Conservation (phyloP, 1,140 invertebrate genomes). For the Venturia canescens region DNA sequence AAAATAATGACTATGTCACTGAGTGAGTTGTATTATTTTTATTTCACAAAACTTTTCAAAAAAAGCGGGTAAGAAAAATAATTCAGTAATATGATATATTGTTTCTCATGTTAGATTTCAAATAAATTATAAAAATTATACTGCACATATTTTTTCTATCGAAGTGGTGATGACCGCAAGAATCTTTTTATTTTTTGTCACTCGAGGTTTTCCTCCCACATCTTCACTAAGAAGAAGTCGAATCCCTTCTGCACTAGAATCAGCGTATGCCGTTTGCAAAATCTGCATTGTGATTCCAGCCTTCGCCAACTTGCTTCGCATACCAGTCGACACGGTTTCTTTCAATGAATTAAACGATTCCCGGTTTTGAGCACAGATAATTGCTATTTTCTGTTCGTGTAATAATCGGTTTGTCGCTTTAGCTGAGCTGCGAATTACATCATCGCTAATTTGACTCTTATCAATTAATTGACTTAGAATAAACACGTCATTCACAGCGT, state of each 20-base stretch:
- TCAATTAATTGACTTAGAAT: conserved; percentile 42
- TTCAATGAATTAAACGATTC: conserved; percentile 33
- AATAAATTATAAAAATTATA: too few species aligned
- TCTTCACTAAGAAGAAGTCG: conserved; percentile 37
- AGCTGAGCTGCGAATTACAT: conserved; percentile 1
- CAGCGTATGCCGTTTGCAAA: conserved; percentile 41
- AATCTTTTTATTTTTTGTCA: conserved; percentile 35
- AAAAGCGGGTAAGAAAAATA: too few species aligned
- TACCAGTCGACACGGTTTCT: conserved; percentile 39
- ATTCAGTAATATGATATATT: too few species aligned
- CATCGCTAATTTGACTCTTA: conserved; percentile 16
- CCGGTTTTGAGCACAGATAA: conserved; percentile 5
- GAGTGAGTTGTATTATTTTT: too few species aligned
- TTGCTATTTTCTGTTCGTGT: not conserved
- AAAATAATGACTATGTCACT: too few species aligned
- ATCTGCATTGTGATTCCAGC: conserved; percentile 34
- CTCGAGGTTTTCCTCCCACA: conserved; percentile 34
- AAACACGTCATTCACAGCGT: conserved; percentile 49
- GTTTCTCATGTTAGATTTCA: too few species aligned
- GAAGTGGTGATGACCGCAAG: not conserved
- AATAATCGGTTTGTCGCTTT: conserved; percentile 1
- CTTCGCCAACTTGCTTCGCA: conserved; percentile 44
- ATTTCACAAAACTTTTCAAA: too few species aligned
- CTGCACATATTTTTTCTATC: too few species aligned
- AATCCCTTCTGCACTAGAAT: conserved; percentile 16